Evolutionary conservation across 2,113 vertebrate genomes (phyloP).

Genomic region (Alouatta palliata): DNA sequence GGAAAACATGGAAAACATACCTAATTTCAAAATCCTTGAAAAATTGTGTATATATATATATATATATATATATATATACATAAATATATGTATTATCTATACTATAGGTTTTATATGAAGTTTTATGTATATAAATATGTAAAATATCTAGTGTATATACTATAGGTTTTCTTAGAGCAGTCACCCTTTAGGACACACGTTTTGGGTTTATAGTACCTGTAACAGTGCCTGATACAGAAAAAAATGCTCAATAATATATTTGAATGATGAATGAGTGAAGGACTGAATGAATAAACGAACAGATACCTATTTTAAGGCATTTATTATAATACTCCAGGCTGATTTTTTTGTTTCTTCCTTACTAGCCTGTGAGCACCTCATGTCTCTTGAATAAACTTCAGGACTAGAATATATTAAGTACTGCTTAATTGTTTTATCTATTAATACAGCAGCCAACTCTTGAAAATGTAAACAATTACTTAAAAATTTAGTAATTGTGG

Average conservation of each 20-base stretch:
- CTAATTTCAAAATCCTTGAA: not conserved
- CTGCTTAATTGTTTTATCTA: not conserved
- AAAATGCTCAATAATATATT: not conserved
- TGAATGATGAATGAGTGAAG: not conserved
- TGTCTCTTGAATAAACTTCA: not conserved
- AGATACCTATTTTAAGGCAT: not conserved
- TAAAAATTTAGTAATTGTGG: not conserved
- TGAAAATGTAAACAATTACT: not conserved
- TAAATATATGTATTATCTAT: too few species aligned
- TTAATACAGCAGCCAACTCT: not conserved
- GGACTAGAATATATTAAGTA: not conserved
- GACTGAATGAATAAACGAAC: not conserved
- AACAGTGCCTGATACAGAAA: not conserved
- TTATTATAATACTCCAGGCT: not conserved
- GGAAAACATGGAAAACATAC: not conserved
- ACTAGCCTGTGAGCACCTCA: not conserved
- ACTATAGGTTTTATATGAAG: too few species aligned
- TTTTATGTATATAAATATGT: too few species aligned
- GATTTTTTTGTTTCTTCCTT: not conserved
- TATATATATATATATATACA: too few species aligned
- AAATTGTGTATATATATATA: not conserved
- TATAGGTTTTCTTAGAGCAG: not conserved
- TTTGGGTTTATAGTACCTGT: not conserved
- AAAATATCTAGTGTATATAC: not conserved
- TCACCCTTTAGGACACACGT: not conserved